Conservation (phyloP, 2,888 invertebrate species). For the Suillia variegata region DNA sequence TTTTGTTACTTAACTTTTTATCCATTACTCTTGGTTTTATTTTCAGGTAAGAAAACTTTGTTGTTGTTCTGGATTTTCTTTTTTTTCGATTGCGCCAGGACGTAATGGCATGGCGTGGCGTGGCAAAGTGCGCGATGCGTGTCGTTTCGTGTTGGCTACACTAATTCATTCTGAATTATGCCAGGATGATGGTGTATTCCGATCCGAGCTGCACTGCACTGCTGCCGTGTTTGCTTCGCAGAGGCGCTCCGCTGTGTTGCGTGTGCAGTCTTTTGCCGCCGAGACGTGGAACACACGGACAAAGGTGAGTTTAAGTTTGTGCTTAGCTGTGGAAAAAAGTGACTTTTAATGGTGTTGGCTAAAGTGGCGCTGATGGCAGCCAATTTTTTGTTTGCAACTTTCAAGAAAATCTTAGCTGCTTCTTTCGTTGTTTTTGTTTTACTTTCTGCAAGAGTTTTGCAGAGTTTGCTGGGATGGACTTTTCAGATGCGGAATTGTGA, state of each 20-base stretch:
- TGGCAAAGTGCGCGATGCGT: not conserved
- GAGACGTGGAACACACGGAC: too few relatives aligned
- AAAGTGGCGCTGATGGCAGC: constrained; percentile 14
- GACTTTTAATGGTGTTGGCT: not conserved
- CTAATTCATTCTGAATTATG: constrained; percentile 25
- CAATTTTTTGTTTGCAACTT: not conserved
- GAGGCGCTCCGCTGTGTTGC: too few relatives aligned
- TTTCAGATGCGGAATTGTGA: too few relatives aligned
- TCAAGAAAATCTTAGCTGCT: too few relatives aligned
- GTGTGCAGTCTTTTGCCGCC: too few relatives aligned
- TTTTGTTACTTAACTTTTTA: constrained; percentile 31
- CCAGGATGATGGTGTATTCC: constrained; percentile 6
- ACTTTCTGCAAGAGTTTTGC: too few relatives aligned
- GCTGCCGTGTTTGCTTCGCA: too few relatives aligned
- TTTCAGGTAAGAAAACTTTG: not conserved
- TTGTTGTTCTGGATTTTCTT: not conserved
- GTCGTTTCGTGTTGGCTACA: constrained; percentile 6
- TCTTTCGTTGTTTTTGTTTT: too few relatives aligned
- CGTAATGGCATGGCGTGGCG: not conserved
- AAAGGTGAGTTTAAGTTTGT: constrained; percentile 30
- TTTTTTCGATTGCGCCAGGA: not conserved
- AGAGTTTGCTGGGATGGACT: too few relatives aligned
- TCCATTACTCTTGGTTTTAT: constrained; percentile 11
- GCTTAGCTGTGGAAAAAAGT: constrained; percentile 8
- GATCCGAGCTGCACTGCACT: too few relatives aligned